Evolutionary conservation across 2,888 invertebrate genomes (phyloP).

Genomic region (Drosophila acutilabella): DNA sequence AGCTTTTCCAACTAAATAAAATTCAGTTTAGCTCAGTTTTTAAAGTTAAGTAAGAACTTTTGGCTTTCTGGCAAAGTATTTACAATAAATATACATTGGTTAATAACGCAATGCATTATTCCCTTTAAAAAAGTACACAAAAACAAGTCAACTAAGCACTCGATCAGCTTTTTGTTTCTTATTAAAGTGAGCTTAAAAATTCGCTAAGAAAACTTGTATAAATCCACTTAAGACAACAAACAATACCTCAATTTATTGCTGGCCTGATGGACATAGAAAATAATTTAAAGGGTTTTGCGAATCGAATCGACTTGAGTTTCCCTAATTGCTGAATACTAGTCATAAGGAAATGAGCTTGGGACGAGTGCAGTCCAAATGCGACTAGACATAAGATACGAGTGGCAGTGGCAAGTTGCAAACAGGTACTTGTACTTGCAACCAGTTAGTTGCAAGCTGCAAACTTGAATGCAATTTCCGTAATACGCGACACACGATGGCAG

Average conservation of each 20-base stretch:
- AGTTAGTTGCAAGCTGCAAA: constrained; percentile 40
- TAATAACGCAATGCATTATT: too few species aligned
- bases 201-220: too few species aligned
- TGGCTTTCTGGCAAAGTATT: too few species aligned
- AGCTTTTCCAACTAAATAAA: constrained; percentile 44
- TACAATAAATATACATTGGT: too few species aligned
- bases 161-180: too few species aligned
- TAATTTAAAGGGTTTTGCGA: constrained; percentile 20
- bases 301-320: constrained; percentile 15
- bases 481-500: constrained; percentile 52
- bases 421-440: constrained; percentile 13
- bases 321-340: constrained; percentile 33
- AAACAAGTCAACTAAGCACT: too few species aligned
- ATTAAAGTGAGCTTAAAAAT: too few species aligned
- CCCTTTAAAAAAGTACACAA: too few species aligned
- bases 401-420: constrained; percentile 20
- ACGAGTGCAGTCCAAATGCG: neutral
- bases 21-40: constrained; percentile 39
- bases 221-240: too few species aligned
- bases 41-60: constrained; percentile 27
- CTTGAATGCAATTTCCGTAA: constrained; percentile 77
- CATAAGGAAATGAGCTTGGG: constrained; percentile 64
- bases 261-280: neutral
- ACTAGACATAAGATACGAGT: neutral
- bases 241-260: neutral